A percentile compares a stretch with the other conserved stretches of the same genome.
Conservation (phyloP, 1,140 invertebrate genomes). For the Cardiocondyla obscurior region DNA sequence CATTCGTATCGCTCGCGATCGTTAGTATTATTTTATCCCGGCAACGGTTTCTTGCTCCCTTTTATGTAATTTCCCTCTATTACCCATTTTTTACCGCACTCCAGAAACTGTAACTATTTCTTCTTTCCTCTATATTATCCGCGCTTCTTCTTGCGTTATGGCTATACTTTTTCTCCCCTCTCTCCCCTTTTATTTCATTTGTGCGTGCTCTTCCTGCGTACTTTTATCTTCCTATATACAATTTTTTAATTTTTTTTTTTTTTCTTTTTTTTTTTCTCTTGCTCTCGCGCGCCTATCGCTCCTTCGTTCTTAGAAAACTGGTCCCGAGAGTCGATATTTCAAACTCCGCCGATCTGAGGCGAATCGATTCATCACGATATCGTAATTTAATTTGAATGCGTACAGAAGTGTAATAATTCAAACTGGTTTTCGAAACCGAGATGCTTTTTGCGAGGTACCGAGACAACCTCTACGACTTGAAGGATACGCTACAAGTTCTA, state of each 20-base stretch:
- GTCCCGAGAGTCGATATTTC: neutral
- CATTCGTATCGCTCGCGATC: conserved; percentile 3
- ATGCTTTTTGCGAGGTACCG: neutral
- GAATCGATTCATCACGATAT: conserved; percentile 2
- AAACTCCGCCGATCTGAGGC: neutral
- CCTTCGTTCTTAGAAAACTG: neutral
- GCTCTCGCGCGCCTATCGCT: neutral
- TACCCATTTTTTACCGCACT: neutral
- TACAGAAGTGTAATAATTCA: neutral
- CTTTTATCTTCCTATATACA: neutral
- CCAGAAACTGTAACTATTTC: neutral
- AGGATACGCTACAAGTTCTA: conserved; percentile 24
- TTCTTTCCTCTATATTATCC: neutral
- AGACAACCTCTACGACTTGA: neutral
- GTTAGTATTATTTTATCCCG: neutral
- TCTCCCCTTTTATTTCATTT: neutral
- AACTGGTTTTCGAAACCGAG: neutral
- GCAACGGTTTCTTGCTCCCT: neutral
- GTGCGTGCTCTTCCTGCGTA: neutral
- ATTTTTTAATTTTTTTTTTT: no score
- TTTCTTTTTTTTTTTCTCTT: no score
- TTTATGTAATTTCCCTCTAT: conserved; percentile 2
- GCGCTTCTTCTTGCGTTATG: neutral
- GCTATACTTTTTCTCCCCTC: neutral
- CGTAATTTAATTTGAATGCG: conserved; percentile 15